Base-by-base conservation (phyloP, 1,140 invertebrate genomes). In the Cherax destructor region DNA sequence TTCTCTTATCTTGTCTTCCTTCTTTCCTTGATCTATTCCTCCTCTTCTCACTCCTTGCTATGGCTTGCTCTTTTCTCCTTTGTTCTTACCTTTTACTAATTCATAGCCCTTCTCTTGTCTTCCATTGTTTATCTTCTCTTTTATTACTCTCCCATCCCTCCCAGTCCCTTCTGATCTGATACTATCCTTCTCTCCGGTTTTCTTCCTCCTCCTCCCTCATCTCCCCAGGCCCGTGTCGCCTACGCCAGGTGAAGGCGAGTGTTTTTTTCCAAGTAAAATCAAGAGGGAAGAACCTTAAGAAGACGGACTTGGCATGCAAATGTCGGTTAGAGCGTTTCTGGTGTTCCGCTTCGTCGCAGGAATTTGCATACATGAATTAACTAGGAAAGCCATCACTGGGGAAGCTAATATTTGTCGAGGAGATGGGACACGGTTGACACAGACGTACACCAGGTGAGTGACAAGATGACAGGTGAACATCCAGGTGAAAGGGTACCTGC, bases 281-380 rank as follows among this genome's bases (percentile, higher is more conserved):
- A 69, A 83, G 59, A 83, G 59, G 47, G 59, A 69, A 83, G 81
- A 83, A 41, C 61, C 41, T 69, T 83, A 83, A 83, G 74, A 77
- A 77, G 85, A 56, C 72, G 52, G 85, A 86, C 85, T 86, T 86
- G 72, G 76, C 72, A 86, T 86, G 85, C 85, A 86, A 86, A 86
- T 86, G 85, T 61, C 74, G 56, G 76, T 41, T 3, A 52, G 56
- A 59, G 85, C 74, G 74, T n/a, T 30, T 78, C 52, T 72, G 72
- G 24, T 59, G 56, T 77, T 86, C 85, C 72, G 69, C 85, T 59
- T 24, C n/a, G 24, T 10, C 50, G 21, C 4, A 30, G 72, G 74
- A 86, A 86, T 86, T 86, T 77, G 85, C 85, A 86, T 86, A 86
- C 85, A 78, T 86, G 85, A 86, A 86, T 86, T 86, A 86, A 86